Base-by-base conservation (phyloP, 2,113 vertebrate species). In the Thryonomys swinderianus region DNA sequence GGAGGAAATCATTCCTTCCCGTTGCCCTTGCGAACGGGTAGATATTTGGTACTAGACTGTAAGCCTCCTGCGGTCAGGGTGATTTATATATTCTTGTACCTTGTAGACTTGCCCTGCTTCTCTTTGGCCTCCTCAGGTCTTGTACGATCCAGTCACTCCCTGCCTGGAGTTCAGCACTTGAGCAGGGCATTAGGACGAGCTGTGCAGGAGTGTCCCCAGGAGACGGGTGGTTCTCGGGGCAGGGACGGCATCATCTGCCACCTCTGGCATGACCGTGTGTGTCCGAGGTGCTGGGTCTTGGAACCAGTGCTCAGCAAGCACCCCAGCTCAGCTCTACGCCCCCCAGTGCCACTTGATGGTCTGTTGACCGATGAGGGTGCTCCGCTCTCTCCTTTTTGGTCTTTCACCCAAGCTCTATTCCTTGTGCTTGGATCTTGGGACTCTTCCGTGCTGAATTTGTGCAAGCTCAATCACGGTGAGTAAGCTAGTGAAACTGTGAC, bases 401-500 rank as follows among this genome's bases (percentile, higher is more conserved):
- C 78, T 87, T 34, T 34, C 53, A 18, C 42, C 27, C 53, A 13
- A 17, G 17, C 80, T 53, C 23, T 67, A 85, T 86, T 59, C 16
- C 59, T 91, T 76, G 45, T 42, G 11, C 85, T 64, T 8, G 13
- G 34, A 67, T 53, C 81, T 71, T 34, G 48, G 57, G 82, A 69
- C 61, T 86, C 71, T n/a, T 32, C 57, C 9, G 18, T 80, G 91
- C 37, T 92, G 34, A 11, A 79, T 42, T 79, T 66, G 85, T 85
- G 1, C 40, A 32, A 71, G 25, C 83, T 3, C 5, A 25, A 51
- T 37, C 12, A 3, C 16, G 37, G 64, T 61, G 82, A 69, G 27
- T 76, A 55, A 95, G 73, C 20, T 55, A 32, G 34, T 80, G 67
- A 74, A 53, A 2, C 57, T 32, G 21, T 95, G 95, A 91, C 79